phyloP scores from a whole-genome alignment of 2,888 invertebrate species.

The Noctuana brunneofusca region DNA sequence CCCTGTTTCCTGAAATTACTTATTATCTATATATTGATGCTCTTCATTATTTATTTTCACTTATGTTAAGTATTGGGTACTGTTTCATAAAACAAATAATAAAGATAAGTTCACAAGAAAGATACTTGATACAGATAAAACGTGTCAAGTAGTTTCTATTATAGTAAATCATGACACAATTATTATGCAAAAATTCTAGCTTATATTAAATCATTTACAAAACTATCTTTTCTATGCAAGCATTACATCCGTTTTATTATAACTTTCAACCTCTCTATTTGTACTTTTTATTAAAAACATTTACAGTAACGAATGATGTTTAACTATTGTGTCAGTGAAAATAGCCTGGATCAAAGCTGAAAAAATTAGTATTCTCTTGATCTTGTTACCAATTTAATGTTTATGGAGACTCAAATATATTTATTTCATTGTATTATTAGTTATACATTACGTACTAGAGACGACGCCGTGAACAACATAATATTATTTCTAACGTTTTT shows the following conservation, averaged over 20 bases:
- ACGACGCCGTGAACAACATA: too few species aligned
- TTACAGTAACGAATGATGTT: slow-evolving; percentile 17
- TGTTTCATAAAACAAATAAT: background rate
- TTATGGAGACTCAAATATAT: too few species aligned
- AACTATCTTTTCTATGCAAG: slow-evolving; percentile 19
- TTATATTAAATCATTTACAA: slow-evolving; percentile 26
- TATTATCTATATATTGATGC: too few species aligned
- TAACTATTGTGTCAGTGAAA: slow-evolving; percentile 22
- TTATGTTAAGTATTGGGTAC: background rate
- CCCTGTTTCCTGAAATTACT: too few species aligned
- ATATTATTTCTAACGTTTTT: too few species aligned
- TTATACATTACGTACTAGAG: too few species aligned
- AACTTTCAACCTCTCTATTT: slow-evolving; percentile 22
- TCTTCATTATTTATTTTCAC: background rate
- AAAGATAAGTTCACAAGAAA: slow-evolving; percentile 7
- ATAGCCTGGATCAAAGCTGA: background rate
- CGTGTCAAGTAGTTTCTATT: slow-evolving; percentile 8
- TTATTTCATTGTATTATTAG: too few species aligned
- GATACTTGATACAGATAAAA: slow-evolving; percentile 7
- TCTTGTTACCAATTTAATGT: too few species aligned
- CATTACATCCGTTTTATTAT: slow-evolving; percentile 27
- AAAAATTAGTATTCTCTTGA: background rate
- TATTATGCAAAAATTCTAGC: slow-evolving; percentile 24
- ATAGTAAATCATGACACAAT: slow-evolving; percentile 1
- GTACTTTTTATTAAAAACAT: slow-evolving; percentile 28